These are phyloP conservation scores for Microctenopoma steveboyesi DNA, from an alignment of 2,797 vertebrate species.

Conservation along the genomic window DNA sequence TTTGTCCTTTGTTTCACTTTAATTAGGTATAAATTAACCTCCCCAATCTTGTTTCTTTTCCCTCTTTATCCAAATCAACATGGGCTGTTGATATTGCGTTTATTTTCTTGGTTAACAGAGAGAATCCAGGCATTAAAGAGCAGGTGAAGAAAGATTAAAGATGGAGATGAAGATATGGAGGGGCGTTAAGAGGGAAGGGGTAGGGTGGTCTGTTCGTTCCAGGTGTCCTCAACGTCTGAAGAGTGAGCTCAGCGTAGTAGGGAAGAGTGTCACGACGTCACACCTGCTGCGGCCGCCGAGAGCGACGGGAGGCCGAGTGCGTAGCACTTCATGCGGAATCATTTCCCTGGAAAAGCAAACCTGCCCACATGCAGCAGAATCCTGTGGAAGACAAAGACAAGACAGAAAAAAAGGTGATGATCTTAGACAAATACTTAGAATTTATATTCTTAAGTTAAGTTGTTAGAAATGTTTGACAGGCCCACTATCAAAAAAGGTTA, in stretches of 20 bases:
- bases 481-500: not conserved
- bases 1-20: conserved; percentile 72
- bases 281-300: conserved; percentile 89
- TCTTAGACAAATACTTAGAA: not conserved
- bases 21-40: conserved; percentile 41
- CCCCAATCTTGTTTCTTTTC: conserved; percentile 27
- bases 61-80: conserved; percentile 57
- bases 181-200: conserved; percentile 58
- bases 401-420: conserved; percentile 10
- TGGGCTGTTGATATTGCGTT: conserved; percentile 34
- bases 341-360: conserved; percentile 91
- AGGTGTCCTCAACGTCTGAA: conserved; percentile 86
- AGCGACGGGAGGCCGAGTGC: conserved; percentile 78
- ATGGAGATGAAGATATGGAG: conserved; percentile 55
- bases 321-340: conserved; percentile 98
- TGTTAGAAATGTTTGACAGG: not conserved
- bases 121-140: conserved; percentile 45
- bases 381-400: conserved; percentile 78
- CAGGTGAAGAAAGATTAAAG: conserved; percentile 49
- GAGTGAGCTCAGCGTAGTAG: conserved; percentile 72
- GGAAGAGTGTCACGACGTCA: conserved; percentile 81
- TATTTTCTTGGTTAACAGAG: conserved; percentile 36
- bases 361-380: conserved; percentile 84
- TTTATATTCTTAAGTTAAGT: not conserved
- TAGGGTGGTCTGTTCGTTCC: conserved; percentile 63